These are phyloP conservation scores for Columbina picui DNA, from an alignment of 2,113 vertebrate genomes.

Conservation along the genomic window DNA sequence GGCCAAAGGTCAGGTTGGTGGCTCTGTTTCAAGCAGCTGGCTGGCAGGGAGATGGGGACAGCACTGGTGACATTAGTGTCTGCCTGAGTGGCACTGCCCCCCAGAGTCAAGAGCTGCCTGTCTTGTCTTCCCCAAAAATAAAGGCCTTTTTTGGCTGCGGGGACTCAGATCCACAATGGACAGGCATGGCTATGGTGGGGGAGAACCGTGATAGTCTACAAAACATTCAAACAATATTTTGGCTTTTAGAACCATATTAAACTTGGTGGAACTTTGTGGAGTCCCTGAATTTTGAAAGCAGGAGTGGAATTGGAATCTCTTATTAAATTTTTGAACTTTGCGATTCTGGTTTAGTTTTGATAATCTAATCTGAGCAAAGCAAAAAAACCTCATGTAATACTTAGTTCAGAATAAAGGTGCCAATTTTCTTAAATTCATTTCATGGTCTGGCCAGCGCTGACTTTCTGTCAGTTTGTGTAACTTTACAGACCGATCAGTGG, in stretches of 20 bases:
- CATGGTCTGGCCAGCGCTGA: background rate
- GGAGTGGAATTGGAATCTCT: background rate
- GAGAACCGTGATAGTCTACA: background rate
- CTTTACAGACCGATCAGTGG: background rate
- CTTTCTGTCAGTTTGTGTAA: background rate
- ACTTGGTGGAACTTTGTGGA: background rate
- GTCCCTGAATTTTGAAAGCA: background rate
- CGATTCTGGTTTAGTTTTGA: background rate
- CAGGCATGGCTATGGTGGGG: background rate
- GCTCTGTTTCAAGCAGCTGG: constrained; percentile 54
- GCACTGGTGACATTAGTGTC: constrained; percentile 49
- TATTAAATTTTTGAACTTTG: background rate
- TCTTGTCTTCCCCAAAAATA: constrained; percentile 35
- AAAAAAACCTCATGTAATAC: background rate
- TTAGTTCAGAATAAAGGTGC: background rate
- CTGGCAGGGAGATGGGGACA: constrained; percentile 53
- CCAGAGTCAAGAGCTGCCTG: constrained; percentile 29
- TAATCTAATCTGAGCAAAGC: background rate
- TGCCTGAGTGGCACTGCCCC: constrained; percentile 58
- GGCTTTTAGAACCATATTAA: background rate
- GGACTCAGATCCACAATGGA: background rate
- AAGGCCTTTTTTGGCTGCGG: background rate
- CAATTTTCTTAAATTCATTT: background rate
- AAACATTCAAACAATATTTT: constrained; percentile 31
- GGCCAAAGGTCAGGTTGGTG: constrained; percentile 51